Percentiles rank a stretch among this genome's conserved stretches.
phyloP scores from a whole-genome alignment of 2,113 vertebrate species.

The Xiphias gladius region DNA sequence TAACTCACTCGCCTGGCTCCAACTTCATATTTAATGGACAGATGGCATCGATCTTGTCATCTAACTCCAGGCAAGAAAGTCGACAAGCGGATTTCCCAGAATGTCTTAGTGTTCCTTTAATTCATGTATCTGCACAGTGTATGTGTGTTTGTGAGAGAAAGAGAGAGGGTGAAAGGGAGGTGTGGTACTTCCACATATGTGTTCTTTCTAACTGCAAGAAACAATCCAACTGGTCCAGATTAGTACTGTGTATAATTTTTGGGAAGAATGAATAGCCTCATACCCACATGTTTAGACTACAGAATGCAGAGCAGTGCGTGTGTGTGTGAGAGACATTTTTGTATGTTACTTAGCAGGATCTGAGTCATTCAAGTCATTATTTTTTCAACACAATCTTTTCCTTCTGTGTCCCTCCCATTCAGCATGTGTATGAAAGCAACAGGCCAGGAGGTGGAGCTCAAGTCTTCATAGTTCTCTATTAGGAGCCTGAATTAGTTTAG shows the following conservation, averaged over 20 bases:
- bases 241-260: conserved; percentile 29
- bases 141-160: not conserved
- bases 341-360: conserved; percentile 24
- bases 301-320: conserved; percentile 14
- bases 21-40: not conserved
- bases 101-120: not conserved
- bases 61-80: not conserved
- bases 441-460: conserved; percentile 65
- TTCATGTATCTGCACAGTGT: not conserved
- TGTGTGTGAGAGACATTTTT: conserved; percentile 1
- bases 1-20: not conserved
- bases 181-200: conserved; percentile 1
- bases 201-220: conserved; percentile 1
- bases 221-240: conserved; percentile 44
- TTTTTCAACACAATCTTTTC: conserved; percentile 6
- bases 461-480: conserved; percentile 18
- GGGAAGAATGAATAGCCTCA: conserved; percentile 35
- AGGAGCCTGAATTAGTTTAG: conserved; percentile 9
- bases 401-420: conserved; percentile 1
- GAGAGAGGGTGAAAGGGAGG: not conserved
- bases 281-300: conserved; percentile 49
- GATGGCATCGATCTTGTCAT: not conserved
- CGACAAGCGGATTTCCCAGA: not conserved
- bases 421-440: not conserved
- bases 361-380: conserved; percentile 32